Percentiles rank a stretch among this genome's conserved stretches.
phyloP scores from a whole-genome alignment of 2,797 vertebrate genomes.

The Manis javanica region DNA sequence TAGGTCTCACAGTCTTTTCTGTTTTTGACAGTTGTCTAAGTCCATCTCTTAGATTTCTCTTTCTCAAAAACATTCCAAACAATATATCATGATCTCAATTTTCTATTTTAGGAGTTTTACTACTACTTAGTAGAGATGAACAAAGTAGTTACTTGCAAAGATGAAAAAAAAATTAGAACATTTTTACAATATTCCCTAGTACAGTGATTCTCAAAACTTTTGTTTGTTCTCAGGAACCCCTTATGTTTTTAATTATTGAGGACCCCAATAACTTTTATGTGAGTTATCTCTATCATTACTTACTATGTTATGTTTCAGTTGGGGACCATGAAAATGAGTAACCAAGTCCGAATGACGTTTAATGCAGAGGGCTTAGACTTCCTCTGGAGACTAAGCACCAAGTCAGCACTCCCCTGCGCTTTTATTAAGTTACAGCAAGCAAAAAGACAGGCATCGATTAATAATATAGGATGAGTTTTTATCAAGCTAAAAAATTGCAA shows the following conservation, averaged over 20 bases:
- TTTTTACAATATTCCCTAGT: not conserved
- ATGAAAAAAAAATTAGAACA: not conserved
- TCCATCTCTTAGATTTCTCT: slow-evolving; percentile 5
- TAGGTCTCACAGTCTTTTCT: not conserved
- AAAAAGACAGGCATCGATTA: no score
- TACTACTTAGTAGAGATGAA: not conserved
- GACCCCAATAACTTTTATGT: not conserved
- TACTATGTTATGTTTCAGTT: not conserved
- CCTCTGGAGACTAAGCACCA: no score
- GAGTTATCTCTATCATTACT: not conserved
- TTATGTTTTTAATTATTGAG: not conserved
- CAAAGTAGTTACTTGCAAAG: not conserved
- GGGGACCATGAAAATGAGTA: no score
- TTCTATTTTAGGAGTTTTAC: slow-evolving; percentile 16
- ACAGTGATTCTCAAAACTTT: not conserved
- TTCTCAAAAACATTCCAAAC: not conserved
- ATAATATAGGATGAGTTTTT: no score
- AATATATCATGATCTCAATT: not conserved
- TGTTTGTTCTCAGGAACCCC: not conserved
- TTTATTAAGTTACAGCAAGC: no score
- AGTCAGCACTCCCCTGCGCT: no score
- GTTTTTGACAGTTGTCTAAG: not conserved
- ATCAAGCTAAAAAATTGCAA: no score
- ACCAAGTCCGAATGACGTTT: no score
- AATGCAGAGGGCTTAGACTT: no score